These are phyloP conservation scores for Anguilla megastoma DNA, from an alignment of 2,797 vertebrate genomes.

Conservation along the genomic window DNA sequence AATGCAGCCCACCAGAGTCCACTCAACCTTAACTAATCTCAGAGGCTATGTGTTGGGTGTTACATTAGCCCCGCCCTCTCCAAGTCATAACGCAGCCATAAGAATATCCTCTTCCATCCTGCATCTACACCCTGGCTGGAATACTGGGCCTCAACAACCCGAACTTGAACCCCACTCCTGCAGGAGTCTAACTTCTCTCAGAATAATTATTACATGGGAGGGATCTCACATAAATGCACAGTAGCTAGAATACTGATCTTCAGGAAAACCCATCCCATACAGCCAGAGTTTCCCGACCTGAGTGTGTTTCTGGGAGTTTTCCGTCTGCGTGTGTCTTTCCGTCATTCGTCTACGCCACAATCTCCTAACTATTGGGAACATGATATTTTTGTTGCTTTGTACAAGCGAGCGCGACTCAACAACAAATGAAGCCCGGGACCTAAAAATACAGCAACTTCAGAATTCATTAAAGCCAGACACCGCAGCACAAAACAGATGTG, in stretches of 20 bases:
- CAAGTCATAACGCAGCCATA: constrained; percentile 60
- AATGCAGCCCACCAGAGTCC: constrained; percentile 60
- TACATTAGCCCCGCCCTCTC: constrained; percentile 45
- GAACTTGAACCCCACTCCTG: constrained; percentile 77
- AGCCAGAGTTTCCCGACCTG: neutral
- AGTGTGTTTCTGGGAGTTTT: neutral
- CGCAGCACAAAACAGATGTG: constrained; percentile 82
- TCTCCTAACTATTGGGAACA: constrained; percentile 22
- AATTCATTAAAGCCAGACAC: constrained; percentile 82
- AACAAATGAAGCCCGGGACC: constrained; percentile 70
- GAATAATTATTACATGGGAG: constrained; percentile 65
- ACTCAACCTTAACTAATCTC: constrained; percentile 59
- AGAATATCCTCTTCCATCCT: constrained; percentile 62
- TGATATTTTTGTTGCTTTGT: constrained; percentile 50
- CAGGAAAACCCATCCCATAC: neutral
- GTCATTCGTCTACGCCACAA: neutral
- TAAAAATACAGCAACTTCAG: constrained; percentile 83
- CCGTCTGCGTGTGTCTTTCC: neutral
- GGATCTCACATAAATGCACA: neutral
- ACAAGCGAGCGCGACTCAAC: constrained; percentile 45
- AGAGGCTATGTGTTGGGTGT: constrained; percentile 59
- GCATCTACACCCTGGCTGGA: constrained; percentile 70
- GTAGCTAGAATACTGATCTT: neutral
- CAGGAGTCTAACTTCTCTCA: constrained; percentile 76
- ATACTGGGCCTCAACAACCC: constrained; percentile 55